These are phyloP conservation scores for Tinea pellionella DNA, from an alignment of 2,888 invertebrate species.

Conservation along the genomic window DNA sequence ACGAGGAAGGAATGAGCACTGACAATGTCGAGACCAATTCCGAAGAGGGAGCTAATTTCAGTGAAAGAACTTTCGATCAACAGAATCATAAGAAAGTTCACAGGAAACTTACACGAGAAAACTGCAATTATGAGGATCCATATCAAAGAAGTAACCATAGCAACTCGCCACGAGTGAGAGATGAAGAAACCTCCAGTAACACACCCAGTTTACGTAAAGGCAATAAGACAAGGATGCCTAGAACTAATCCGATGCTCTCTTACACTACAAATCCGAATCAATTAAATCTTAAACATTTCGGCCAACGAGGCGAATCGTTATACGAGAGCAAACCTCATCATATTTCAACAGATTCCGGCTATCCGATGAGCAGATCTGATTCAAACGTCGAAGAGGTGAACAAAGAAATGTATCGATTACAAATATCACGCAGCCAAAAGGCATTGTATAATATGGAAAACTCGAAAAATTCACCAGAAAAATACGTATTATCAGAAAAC, in stretches of 20 bases:
- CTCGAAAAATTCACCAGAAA: constrained; percentile 50
- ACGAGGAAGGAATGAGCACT: constrained; percentile 68
- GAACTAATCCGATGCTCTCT: constrained; percentile 71
- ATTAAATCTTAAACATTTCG: constrained; percentile 59
- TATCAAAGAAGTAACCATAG: constrained; percentile 56
- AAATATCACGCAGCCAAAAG: constrained; percentile 63
- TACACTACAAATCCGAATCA: constrained; percentile 61
- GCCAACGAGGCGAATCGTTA: constrained; percentile 53
- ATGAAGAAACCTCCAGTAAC: constrained; percentile 59
- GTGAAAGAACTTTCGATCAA: constrained; percentile 58
- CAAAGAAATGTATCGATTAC: constrained; percentile 63
- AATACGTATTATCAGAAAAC: constrained; percentile 45
- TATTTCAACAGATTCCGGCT: constrained; percentile 55
- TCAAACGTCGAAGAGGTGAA: constrained; percentile 66
- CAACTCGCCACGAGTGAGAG: constrained; percentile 49
- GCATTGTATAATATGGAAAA: constrained; percentile 61
- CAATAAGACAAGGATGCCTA: constrained; percentile 62
- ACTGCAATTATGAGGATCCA: constrained; percentile 55
- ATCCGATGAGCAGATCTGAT: constrained; percentile 60
- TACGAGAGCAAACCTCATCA: constrained; percentile 62
- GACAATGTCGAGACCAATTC: constrained; percentile 68
- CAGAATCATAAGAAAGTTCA: constrained; percentile 61
- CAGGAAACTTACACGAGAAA: constrained; percentile 65
- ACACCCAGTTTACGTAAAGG: constrained; percentile 63
- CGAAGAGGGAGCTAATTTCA: constrained; percentile 63